These are phyloP conservation scores for Drosophila niveifrons DNA, from an alignment of 2,888 invertebrate species.

Conservation along the genomic window DNA sequence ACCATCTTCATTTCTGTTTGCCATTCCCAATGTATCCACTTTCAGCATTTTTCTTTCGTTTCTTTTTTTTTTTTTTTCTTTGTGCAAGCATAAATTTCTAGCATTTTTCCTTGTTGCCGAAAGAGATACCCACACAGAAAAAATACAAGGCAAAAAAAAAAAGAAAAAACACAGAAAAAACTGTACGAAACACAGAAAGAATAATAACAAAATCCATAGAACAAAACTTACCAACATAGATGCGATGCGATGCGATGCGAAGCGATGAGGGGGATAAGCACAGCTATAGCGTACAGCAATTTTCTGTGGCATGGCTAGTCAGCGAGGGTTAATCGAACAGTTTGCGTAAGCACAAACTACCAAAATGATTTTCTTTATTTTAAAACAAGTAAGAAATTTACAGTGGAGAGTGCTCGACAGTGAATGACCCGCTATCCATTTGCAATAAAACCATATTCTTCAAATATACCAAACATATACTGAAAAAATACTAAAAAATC, in stretches of 20 bases:
- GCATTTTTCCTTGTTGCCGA: conserved; percentile 67
- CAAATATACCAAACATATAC: too few relatives aligned
- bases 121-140: background rate
- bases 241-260: conserved; percentile 1
- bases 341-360: background rate
- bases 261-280: conserved; percentile 18
- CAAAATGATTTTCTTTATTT: too few relatives aligned
- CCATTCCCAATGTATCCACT: conserved; percentile 55
- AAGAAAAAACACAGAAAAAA: conserved; percentile 13
- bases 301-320: conserved; percentile 52
- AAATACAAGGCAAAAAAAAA: conserved; percentile 15
- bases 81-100: conserved; percentile 71
- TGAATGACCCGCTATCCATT: too few relatives aligned
- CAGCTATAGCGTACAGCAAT: conserved; percentile 63
- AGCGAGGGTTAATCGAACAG: conserved; percentile 34
- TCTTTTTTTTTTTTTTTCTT: conserved; percentile 7
- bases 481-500: too few relatives aligned
- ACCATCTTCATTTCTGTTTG: background rate
- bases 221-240: conserved; percentile 53
- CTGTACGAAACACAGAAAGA: conserved; percentile 32
- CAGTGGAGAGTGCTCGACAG: too few relatives aligned
- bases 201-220: conserved; percentile 57
- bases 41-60: conserved; percentile 47
- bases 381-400: too few relatives aligned
- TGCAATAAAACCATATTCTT: too few relatives aligned